Percentiles rank a stretch among this genome's conserved stretches.
phyloP scores from a whole-genome alignment of 1,140 invertebrate species.

The Belonocnema kinseyi region DNA sequence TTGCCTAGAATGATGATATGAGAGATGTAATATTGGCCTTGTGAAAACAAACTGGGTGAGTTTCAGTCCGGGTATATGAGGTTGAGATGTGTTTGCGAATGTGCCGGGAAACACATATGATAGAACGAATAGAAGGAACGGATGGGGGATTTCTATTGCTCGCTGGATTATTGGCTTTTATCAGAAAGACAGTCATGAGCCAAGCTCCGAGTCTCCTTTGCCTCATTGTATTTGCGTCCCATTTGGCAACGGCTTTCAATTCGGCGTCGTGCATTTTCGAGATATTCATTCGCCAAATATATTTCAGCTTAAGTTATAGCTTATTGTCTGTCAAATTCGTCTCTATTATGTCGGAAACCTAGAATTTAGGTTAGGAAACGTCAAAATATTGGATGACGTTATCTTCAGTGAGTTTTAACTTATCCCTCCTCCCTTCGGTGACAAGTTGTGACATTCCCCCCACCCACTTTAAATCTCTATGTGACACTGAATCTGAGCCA shows the following conservation, averaged over 20 bases:
- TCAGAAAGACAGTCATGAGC: slow-evolving; percentile 54
- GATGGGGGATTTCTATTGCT: slow-evolving; percentile 51
- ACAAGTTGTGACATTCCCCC: too few relatives aligned
- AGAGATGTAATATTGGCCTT: slow-evolving; percentile 11
- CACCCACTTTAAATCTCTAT: too few relatives aligned
- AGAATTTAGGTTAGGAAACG: too few relatives aligned
- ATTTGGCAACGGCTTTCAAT: slow-evolving; percentile 66
- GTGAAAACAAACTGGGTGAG: slow-evolving; percentile 7
- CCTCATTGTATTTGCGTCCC: slow-evolving; percentile 63
- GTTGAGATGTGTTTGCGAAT: slow-evolving; percentile 17
- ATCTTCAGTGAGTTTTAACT: too few relatives aligned
- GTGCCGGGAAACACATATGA: slow-evolving; percentile 1
- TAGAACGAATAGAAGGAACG: neutral
- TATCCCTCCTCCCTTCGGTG: too few relatives aligned
- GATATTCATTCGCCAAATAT: slow-evolving; percentile 48
- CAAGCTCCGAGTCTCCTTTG: slow-evolving; percentile 54
- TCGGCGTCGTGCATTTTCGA: slow-evolving; percentile 51
- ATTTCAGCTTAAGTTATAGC: slow-evolving; percentile 32
- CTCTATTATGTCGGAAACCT: too few relatives aligned
- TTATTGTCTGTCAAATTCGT: slow-evolving; percentile 51
- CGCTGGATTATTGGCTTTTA: slow-evolving; percentile 66
- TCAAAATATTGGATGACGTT: too few relatives aligned
- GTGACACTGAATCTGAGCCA: too few relatives aligned
- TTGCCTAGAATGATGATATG: neutral
- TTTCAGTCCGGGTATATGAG: slow-evolving; percentile 1